A percentile compares a stretch with the other conserved stretches of the same genome.
Evolutionary conservation across 30 jellyfish, hydroid and myxozoan genomes (phyloP).

Genomic region (Hydractinia symbiolongicarpus): DNA sequence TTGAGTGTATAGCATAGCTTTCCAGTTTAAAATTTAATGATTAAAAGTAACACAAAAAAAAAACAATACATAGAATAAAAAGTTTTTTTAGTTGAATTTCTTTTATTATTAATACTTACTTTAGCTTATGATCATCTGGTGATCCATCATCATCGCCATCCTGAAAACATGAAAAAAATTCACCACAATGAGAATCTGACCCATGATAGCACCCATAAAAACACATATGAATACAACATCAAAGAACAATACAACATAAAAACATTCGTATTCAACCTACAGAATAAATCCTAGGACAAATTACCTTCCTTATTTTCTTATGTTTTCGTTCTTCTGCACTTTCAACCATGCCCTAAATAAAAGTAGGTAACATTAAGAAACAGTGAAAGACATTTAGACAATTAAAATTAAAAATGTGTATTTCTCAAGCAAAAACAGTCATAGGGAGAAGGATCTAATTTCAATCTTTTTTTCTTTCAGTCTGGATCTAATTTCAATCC

Average conservation of each 20-base stretch:
- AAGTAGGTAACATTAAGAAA: background rate
- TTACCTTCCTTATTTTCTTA: slow-evolving; percentile 64
- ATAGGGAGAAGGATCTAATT: too few species aligned
- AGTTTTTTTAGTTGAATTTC: too few species aligned
- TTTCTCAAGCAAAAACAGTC: too few species aligned
- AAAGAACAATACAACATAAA: too few species aligned
- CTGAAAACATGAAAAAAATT: background rate
- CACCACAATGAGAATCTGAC: background rate
- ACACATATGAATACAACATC: too few species aligned
- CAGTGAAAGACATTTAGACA: background rate
- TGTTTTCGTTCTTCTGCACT: slow-evolving; percentile 96
- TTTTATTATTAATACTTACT: background rate
- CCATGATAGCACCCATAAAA: background rate
- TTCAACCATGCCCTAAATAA: slow-evolving; percentile 89
- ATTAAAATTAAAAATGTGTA: background rate
- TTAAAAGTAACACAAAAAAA: too few species aligned
- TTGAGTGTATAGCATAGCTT: too few species aligned
- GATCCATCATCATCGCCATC: slow-evolving; percentile 9
- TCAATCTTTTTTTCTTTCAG: too few species aligned
- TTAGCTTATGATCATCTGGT: slow-evolving; percentile 32
- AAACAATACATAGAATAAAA: too few species aligned
- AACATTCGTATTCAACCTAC: too few species aligned
- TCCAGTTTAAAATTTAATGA: too few species aligned
- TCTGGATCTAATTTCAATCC: too few species aligned
- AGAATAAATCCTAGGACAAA: background rate